A percentile compares a stretch with the other conserved stretches of the same genome.
phyloP scores from a whole-genome alignment of 2,888 invertebrate species.

The Chelonus formosanus region DNA sequence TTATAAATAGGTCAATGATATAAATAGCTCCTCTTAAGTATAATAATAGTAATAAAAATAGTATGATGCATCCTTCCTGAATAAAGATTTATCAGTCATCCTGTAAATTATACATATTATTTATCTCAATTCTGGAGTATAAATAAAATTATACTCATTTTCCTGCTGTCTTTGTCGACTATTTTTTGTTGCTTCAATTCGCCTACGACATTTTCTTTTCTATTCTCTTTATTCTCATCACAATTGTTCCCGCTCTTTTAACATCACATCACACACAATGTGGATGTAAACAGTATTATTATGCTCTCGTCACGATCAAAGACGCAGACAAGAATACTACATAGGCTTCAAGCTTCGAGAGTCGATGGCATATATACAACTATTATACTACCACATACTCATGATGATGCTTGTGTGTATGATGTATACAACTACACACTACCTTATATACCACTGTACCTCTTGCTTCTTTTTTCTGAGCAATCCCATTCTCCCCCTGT shows the following conservation, averaged over 20 bases:
- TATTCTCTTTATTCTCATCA: slow-evolving; percentile 24
- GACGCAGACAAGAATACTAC: slow-evolving; percentile 3
- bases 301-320: slow-evolving; percentile 39
- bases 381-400: too few relatives aligned
- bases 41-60: slow-evolving; percentile 2
- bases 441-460: neutral
- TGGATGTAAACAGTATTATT: slow-evolving; percentile 51
- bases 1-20: too few relatives aligned
- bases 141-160: neutral
- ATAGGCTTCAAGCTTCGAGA: slow-evolving; percentile 17
- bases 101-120: slow-evolving; percentile 44
- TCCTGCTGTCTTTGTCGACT: too few relatives aligned
- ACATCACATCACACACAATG: slow-evolving; percentile 35
- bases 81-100: slow-evolving; percentile 59
- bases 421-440: too few relatives aligned
- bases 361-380: slow-evolving; percentile 22
- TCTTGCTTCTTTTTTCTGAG: slow-evolving; percentile 11
- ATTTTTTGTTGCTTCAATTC: slow-evolving; percentile 27
- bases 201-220: slow-evolving; percentile 31
- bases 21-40: too few relatives aligned
- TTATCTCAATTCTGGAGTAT: slow-evolving; percentile 36
- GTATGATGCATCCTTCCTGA: slow-evolving; percentile 50
- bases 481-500: slow-evolving; percentile 14
- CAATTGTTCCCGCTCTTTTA: neutral
- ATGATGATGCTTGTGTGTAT: too few relatives aligned